Evolutionary conservation across 30 jellyfish, hydroid and myxozoan genomes (phyloP).

Genomic region (Mastigias papua): DNA sequence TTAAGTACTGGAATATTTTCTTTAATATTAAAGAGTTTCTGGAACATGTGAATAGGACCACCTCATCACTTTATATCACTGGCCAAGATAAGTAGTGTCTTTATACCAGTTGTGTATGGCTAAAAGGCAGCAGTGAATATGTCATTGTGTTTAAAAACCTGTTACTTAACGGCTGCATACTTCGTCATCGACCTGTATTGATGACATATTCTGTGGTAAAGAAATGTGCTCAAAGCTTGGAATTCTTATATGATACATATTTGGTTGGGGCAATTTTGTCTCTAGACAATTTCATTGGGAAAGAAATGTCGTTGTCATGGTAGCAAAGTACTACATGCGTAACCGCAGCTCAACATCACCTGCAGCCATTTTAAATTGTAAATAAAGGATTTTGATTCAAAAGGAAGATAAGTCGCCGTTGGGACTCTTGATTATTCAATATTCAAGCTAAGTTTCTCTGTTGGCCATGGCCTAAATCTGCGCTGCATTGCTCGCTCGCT

Average conservation of each 20-base stretch:
- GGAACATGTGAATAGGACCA: too few relatives aligned
- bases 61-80: too few relatives aligned
- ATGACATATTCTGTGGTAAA: neutral
- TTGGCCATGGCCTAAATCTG: constrained; percentile 22
- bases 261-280: neutral
- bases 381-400: constrained; percentile 21
- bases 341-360: constrained; percentile 62
- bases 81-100: too few relatives aligned
- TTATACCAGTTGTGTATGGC: too few relatives aligned
- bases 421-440: constrained; percentile 19
- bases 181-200: neutral
- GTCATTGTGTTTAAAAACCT: neutral
- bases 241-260: neutral
- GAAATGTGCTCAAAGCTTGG: neutral
- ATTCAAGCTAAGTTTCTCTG: constrained; percentile 18
- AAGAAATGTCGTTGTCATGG: constrained; percentile 29
- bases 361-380: constrained; percentile 50
- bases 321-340: constrained; percentile 20
- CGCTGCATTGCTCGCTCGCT: neutral
- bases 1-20: too few relatives aligned
- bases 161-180: neutral
- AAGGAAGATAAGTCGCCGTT: constrained; percentile 48
- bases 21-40: too few relatives aligned
- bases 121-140: too few relatives aligned
- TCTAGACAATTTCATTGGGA: neutral